These are phyloP conservation scores for Nannoperca australis DNA, from an alignment of 2,797 vertebrate genomes.

Conservation along the genomic window DNA sequence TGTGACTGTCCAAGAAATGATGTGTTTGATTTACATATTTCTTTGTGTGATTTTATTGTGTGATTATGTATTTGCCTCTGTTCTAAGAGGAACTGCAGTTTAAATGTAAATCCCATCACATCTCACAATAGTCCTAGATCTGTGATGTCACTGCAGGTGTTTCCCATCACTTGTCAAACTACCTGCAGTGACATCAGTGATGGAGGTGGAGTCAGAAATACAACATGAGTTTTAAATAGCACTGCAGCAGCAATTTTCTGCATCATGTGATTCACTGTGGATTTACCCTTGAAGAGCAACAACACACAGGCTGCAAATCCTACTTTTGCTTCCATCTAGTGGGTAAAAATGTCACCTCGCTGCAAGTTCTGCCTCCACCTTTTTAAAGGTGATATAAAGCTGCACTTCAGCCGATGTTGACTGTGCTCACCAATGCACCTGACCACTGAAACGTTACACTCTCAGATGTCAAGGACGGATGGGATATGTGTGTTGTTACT, in stretches of 20 bases:
- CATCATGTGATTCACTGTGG: conserved; percentile 14
- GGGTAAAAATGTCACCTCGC: background rate
- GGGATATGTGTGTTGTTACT: conserved; percentile 9
- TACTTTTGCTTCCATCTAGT: conserved; percentile 51
- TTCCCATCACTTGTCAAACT: background rate
- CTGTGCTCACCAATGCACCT: background rate
- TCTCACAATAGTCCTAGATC: background rate
- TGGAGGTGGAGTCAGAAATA: background rate
- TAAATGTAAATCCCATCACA: conserved; percentile 18
- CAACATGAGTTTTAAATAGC: background rate
- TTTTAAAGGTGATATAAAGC: background rate
- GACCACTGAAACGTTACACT: background rate
- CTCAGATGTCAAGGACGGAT: background rate
- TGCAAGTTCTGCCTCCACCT: conserved; percentile 2
- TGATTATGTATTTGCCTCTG: conserved; percentile 69
- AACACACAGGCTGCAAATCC: conserved; percentile 3
- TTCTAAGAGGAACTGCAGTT: conserved; percentile 77
- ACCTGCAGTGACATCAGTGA: background rate
- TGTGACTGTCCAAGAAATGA: conserved; percentile 25
- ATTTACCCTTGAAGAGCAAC: conserved; percentile 8
- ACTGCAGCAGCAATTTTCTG: conserved; percentile 5
- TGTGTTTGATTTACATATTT: conserved; percentile 34
- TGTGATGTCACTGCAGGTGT: background rate
- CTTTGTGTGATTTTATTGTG: conserved; percentile 34
- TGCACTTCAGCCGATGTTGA: background rate